Conservation (phyloP, 1,140 invertebrate genomes). For the Hylaeus volcanicus region DNA sequence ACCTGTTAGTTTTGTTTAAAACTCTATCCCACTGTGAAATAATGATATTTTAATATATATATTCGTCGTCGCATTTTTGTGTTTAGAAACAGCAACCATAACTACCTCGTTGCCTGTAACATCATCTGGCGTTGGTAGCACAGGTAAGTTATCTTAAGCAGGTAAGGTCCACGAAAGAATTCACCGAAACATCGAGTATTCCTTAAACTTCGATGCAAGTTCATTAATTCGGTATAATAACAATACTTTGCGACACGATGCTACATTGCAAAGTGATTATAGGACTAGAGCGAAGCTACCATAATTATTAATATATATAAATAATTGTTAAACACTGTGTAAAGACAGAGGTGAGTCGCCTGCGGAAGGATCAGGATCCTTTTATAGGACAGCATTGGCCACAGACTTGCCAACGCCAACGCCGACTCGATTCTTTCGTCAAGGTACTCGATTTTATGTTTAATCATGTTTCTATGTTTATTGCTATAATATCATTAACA, state of each 20-base stretch:
- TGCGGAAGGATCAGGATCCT: background rate
- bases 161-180: no score
- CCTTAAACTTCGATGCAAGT: no score
- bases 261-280: no score
- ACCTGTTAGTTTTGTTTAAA: no score
- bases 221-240: no score
- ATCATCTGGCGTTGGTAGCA: background rate
- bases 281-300: no score
- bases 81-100: conserved; percentile 40
- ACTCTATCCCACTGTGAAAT: no score
- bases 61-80: background rate
- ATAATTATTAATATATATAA: background rate
- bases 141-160: conserved; percentile 18
- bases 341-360: conserved; percentile 26
- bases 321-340: conserved; percentile 11
- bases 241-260: no score
- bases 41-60: no score
- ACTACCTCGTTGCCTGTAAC: background rate
- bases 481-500: no score
- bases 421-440: conserved; percentile 33
- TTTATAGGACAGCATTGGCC: conserved; percentile 22
- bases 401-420: conserved; percentile 47
- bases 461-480: background rate
- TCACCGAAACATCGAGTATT: no score
- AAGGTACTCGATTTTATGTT: conserved; percentile 24